phyloP scores from a whole-genome alignment of 2,113 vertebrate species.

The Thymallus thymallus region DNA sequence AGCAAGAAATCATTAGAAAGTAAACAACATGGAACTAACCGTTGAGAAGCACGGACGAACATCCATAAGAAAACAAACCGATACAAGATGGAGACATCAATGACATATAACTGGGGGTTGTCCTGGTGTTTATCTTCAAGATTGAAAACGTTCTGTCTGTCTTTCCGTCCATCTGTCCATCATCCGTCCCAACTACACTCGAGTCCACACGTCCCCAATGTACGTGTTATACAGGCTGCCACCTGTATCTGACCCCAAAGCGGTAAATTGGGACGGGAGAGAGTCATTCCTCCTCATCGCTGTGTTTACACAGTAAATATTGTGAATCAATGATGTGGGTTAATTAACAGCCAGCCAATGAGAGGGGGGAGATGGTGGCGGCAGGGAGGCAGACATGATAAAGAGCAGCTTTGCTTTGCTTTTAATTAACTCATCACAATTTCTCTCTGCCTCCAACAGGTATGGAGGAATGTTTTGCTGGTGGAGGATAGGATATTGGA shows the following conservation, averaged over 20 bases:
- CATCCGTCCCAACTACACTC: background rate
- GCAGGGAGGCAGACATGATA: background rate
- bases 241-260: background rate
- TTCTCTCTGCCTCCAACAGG: slow-evolving; percentile 1
- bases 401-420: background rate
- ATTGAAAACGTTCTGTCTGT: background rate
- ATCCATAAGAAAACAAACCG: background rate
- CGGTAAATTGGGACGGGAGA: background rate
- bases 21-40: background rate
- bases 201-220: background rate
- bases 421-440: background rate
- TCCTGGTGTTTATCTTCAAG: background rate
- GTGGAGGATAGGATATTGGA: background rate
- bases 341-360: background rate
- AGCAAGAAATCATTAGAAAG: background rate
- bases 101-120: background rate
- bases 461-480: background rate
- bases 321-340: background rate
- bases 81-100: background rate
- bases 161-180: too few relatives aligned
- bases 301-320: background rate
- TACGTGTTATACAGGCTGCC: background rate
- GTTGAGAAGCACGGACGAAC: background rate
- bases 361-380: background rate
- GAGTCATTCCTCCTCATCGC: background rate